phyloP scores from a whole-genome alignment of 2,113 vertebrate species.

The Lonchura striata region DNA sequence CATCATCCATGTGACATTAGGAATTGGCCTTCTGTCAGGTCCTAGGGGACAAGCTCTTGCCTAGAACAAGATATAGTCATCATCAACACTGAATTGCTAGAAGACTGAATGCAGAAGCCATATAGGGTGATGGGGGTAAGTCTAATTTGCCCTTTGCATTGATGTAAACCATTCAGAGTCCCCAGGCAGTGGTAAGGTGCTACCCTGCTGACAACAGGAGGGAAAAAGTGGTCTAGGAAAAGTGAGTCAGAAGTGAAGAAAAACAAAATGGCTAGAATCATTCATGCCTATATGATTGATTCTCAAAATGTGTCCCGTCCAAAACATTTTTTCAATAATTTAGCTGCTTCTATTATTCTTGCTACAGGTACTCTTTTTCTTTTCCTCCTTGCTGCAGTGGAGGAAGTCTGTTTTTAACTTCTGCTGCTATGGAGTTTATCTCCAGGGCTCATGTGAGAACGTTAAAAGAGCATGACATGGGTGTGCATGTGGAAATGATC shows the following conservation, averaged over 20 bases:
- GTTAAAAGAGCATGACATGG: conserved; percentile 14
- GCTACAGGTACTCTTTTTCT: neutral
- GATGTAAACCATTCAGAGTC: neutral
- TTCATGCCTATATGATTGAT: rapidly evolving
- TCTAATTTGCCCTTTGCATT: neutral
- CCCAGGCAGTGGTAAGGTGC: neutral
- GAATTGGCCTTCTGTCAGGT: neutral
- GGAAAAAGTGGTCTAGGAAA: neutral
- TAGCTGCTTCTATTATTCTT: neutral
- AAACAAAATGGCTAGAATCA: neutral
- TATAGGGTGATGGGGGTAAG: neutral
- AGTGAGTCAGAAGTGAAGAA: neutral
- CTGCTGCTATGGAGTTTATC: neutral
- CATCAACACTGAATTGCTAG: neutral
- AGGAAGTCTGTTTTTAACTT: neutral
- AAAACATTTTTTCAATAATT: neutral
- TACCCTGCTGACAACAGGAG: neutral
- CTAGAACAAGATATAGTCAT: neutral
- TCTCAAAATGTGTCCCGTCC: neutral
- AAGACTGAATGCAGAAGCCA: neutral
- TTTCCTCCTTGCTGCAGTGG: neutral
- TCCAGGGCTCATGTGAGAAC: neutral
- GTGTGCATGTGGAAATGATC: conserved; percentile 27
- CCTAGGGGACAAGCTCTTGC: neutral
- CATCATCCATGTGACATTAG: neutral